A percentile compares a stretch with the other conserved stretches of the same genome.
Evolutionary conservation across 2,113 vertebrate genomes (phyloP).

Genomic region (Pseudopipra pipra): DNA sequence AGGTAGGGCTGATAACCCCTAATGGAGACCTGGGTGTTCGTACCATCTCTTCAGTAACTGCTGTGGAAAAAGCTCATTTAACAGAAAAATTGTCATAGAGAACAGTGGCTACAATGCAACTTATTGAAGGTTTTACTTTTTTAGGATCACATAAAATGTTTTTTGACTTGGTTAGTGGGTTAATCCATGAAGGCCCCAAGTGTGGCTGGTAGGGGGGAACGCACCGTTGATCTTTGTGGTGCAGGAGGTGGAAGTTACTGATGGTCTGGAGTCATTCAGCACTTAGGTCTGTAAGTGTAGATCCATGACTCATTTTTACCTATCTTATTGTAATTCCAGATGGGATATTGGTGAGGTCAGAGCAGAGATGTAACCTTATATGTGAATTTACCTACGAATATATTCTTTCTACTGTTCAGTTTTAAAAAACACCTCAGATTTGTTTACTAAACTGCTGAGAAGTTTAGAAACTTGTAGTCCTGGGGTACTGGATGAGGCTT

Average conservation of each 20-base stretch:
- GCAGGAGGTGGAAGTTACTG: neutral
- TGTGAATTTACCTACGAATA: neutral
- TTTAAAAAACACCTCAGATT: accelerated
- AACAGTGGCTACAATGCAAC: neutral
- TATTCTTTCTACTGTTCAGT: neutral
- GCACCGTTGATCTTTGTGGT: neutral
- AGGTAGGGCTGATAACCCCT: neutral
- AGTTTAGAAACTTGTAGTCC: neutral
- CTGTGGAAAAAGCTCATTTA: neutral
- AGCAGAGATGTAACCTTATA: neutral
- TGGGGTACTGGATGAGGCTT: neutral
- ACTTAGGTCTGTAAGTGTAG: accelerated
- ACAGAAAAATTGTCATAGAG: neutral
- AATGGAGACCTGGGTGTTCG: neutral
- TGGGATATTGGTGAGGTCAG: neutral
- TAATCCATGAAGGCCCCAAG: neutral
- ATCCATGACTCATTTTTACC: neutral
- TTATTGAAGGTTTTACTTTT: neutral
- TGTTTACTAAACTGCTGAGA: neutral
- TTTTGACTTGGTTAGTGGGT: neutral
- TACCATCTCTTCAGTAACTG: neutral
- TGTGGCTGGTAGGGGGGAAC: neutral
- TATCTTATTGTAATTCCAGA: neutral
- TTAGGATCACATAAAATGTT: neutral
- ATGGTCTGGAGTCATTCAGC: neutral